Base-by-base conservation (phyloP, 2,888 invertebrate genomes). In the Tachina fera region DNA sequence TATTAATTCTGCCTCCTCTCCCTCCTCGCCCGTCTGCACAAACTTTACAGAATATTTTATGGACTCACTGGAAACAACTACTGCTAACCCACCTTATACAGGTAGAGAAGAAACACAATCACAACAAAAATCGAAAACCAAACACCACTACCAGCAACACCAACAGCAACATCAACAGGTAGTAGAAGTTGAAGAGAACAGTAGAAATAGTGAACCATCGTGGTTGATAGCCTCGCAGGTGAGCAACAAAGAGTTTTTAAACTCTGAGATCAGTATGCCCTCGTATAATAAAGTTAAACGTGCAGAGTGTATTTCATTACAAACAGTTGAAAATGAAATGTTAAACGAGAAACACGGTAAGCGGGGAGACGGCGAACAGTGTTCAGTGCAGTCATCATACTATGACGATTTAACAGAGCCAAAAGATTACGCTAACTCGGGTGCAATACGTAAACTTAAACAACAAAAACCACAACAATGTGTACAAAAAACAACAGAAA, bases 251-350 rank as follows among this genome's bases (percentile, higher is more conserved):
- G 68, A 56, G 68, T 56, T 63, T 22, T 45, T 41, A 13, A 61
- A 60, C 80, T 77, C 83, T 68, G 86, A 84, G 84, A 84, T 84
- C 80, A 70, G 51, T 45, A 70, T 83, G 74, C 67, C 63, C 6
- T 77, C 72, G 68, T 77, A 43, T 70, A 68, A 41, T 47, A 77
- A 84, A 79, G 65, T 60, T 68, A 77, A 72, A 72, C 72, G 74
- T 70, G 76, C 84, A 79, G 83, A 83, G 71, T 72, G 11, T 68
- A 10, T 41, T 47, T 70, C 56, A 43, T 68, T 82, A 75, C 83
- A 77, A 75, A 45, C 85, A 67, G 91, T 91, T 88, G 90, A 90
- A 90, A 90, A 91, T 90, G 91, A 91, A 90, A 90, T 91, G 91
- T 91, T 91, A 91, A 91, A 89, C 90, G 91, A 89, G 88, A 88